Evolutionary conservation across 1,140 invertebrate species (phyloP).

Genomic region (Oncopodura yosiiana): DNA sequence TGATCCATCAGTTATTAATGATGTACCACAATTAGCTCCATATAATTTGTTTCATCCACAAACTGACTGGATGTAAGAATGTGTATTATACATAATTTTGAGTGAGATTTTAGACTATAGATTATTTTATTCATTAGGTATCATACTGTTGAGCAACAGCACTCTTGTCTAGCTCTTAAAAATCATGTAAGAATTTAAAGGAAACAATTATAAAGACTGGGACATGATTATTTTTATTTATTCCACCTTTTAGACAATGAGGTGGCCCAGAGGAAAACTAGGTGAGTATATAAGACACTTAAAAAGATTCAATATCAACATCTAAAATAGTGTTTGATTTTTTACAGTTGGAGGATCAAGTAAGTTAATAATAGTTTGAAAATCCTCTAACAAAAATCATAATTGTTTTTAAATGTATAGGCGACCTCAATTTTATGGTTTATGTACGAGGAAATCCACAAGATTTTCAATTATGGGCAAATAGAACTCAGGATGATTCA

Average conservation of each 20-base stretch:
- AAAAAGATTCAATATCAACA: no score
- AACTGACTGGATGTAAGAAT: slow-evolving; percentile 21
- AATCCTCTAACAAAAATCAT: no score
- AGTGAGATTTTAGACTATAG: neutral
- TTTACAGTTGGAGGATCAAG: no score
- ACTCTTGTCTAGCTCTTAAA: neutral
- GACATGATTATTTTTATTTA: no score
- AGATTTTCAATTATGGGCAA: slow-evolving; percentile 24
- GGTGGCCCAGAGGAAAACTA: no score
- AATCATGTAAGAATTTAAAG: slow-evolving; percentile 9
- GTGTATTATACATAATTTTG: no score
- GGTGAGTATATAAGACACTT: no score
- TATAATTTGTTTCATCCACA: slow-evolving; percentile 8
- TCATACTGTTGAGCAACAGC: slow-evolving; percentile 4
- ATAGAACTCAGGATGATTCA: neutral
- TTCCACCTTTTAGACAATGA: no score
- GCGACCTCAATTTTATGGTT: slow-evolving; percentile 11
- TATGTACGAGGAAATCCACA: slow-evolving; percentile 17
- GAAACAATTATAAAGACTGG: no score
- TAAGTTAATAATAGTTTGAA: no score
- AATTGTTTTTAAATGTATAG: no score
- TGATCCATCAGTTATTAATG: slow-evolving; percentile 3
- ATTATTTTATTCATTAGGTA: neutral
- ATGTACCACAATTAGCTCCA: slow-evolving; percentile 6
- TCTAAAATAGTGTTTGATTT: no score